A percentile compares a stretch with the other conserved stretches of the same genome.
These are phyloP conservation scores for Lagria hirta DNA, from an alignment of 2,888 invertebrate species.

Conservation along the genomic window DNA sequence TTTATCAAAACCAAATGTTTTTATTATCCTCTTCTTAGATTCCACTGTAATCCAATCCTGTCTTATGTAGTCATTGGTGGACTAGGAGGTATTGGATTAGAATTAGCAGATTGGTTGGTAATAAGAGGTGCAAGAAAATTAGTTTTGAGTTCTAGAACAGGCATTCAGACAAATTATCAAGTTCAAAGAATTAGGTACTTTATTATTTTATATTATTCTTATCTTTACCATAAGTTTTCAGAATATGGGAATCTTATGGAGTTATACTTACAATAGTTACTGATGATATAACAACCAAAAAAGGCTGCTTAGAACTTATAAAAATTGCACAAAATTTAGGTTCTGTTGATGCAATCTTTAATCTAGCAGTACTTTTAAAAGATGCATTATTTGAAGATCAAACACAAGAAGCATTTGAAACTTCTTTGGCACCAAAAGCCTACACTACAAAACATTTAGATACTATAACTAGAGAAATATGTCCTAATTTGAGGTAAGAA, in stretches of 20 bases:
- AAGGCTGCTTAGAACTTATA: conserved; percentile 70
- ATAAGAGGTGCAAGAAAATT: conserved; percentile 77
- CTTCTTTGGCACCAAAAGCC: conserved; percentile 74
- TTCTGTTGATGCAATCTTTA: conserved; percentile 81
- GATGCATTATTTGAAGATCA: conserved; percentile 78
- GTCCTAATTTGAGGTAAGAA: conserved; percentile 11
- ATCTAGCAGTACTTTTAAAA: conserved; percentile 76
- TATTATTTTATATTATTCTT: background rate
- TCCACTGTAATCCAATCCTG: conserved; percentile 18
- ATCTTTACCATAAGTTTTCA: conserved; percentile 39
- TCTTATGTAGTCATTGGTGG: conserved; percentile 74
- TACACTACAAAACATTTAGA: conserved; percentile 75
- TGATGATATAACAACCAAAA: conserved; percentile 66
- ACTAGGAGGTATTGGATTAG: conserved; percentile 90
- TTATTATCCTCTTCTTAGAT: conserved; percentile 9
- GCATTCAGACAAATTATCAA: conserved; percentile 28
- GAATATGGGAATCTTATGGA: conserved; percentile 69
- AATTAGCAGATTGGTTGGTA: conserved; percentile 84
- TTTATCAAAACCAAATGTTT: no score
- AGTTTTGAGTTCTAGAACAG: conserved; percentile 67
- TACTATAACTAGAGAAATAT: conserved; percentile 38
- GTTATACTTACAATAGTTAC: conserved; percentile 67
- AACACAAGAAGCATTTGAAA: conserved; percentile 65
- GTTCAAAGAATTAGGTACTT: conserved; percentile 33
- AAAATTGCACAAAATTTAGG: conserved; percentile 63